Percentiles rank a stretch among this genome's conserved stretches.
Evolutionary conservation across 2,113 vertebrate genomes (phyloP).

Genomic region (Steatornis caripensis): DNA sequence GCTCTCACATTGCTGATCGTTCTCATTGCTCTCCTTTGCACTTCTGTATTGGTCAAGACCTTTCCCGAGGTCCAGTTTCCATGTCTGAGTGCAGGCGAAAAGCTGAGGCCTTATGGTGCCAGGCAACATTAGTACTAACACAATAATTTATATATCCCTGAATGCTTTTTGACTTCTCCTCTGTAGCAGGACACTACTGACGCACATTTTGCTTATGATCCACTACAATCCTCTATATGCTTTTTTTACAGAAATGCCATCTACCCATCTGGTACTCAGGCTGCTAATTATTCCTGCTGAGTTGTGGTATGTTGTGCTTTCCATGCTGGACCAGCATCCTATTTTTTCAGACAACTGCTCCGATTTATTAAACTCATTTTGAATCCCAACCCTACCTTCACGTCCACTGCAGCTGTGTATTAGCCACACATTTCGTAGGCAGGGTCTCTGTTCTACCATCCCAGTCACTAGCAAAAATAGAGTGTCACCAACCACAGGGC

Average conservation of each 20-base stretch:
- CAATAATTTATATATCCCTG: neutral
- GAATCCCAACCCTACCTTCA: neutral
- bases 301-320: neutral
- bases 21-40: neutral
- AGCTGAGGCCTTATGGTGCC: neutral
- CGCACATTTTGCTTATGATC: neutral
- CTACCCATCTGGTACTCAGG: neutral
- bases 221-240: neutral
- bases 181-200: neutral
- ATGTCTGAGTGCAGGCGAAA: no score
- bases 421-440: neutral
- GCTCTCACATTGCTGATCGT: neutral
- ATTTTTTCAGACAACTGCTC: neutral
- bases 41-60: neutral
- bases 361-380: neutral
- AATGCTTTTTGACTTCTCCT: neutral
- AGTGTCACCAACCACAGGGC: neutral
- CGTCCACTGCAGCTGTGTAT: neutral
- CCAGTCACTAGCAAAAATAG: neutral
- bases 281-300: neutral
- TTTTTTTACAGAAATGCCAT: neutral
- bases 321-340: neutral
- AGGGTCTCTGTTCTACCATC: neutral
- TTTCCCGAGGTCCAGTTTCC: no score
- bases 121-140: neutral